Percentiles rank a stretch among this genome's conserved stretches.
phyloP scores from a whole-genome alignment of 2,797 vertebrate species.

The Tachyglossus aculeatus region DNA sequence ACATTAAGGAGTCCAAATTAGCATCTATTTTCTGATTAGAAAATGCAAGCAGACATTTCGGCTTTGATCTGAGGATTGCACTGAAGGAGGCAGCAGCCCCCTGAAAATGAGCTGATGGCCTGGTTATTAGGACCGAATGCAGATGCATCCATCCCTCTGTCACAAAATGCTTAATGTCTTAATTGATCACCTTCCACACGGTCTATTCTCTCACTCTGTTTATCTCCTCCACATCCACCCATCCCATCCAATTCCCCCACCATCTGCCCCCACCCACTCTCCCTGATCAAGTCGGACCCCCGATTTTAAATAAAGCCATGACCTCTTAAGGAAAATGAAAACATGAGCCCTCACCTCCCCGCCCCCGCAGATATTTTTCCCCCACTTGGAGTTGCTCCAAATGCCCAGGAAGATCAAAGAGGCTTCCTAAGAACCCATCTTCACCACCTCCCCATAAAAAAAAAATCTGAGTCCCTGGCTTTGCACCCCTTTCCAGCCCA shows the following conservation, averaged over 20 bases:
- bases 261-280: too few relatives aligned
- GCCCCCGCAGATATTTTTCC: neutral
- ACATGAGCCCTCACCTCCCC: neutral
- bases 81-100: conserved; percentile 86
- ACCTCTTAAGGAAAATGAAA: neutral
- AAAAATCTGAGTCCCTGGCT: too few relatives aligned
- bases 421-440: too few relatives aligned
- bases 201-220: conserved; percentile 68
- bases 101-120: conserved; percentile 99
- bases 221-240: conserved; percentile 32
- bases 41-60: conserved; percentile 80
- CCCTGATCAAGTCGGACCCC: too few relatives aligned
- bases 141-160: conserved; percentile 89
- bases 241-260: too few relatives aligned
- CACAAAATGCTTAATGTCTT: conserved; percentile 99
- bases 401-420: too few relatives aligned
- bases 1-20: conserved; percentile 98
- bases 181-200: conserved; percentile 95
- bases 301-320: conserved; percentile 31
- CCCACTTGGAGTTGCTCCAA: neutral
- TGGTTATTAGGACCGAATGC: conserved; percentile 90
- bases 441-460: too few relatives aligned
- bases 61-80: conserved; percentile 93
- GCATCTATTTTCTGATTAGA: conserved; percentile 91
- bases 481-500: neutral